Evolutionary conservation across 2,113 vertebrate genomes (phyloP).

Genomic region (Phalacrocorax carbo): DNA sequence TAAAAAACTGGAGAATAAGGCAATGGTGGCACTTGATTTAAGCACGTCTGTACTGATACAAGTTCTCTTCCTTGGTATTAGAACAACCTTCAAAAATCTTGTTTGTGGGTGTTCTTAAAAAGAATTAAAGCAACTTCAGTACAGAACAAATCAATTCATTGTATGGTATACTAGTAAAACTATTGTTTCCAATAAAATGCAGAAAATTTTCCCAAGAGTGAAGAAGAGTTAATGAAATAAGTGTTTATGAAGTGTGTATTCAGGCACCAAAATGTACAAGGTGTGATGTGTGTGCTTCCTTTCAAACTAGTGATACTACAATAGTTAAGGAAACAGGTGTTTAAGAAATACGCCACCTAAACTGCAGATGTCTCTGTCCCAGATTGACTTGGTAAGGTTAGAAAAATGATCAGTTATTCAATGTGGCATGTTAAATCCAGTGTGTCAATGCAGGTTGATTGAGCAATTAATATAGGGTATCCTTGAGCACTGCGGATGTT

Average conservation of each 20-base stretch:
- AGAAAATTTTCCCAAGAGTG: background rate
- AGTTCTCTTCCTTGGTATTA: background rate
- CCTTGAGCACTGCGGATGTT: background rate
- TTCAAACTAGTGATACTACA: background rate
- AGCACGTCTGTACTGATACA: background rate
- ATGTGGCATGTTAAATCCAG: conserved; percentile 14
- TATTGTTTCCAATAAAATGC: background rate
- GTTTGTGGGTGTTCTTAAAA: background rate
- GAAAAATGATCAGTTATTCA: conserved; percentile 14
- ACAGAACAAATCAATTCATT: background rate
- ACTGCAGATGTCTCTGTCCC: background rate
- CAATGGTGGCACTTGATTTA: background rate
- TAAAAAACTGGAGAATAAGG: background rate
- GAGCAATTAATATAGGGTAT: background rate
- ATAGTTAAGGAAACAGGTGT: background rate
- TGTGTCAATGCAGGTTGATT: conserved; percentile 5
- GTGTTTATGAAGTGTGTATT: background rate
- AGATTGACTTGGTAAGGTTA: background rate
- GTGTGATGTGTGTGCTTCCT: background rate
- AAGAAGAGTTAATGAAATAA: background rate
- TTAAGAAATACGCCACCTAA: background rate
- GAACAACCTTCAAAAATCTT: background rate
- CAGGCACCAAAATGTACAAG: background rate
- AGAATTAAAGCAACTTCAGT: background rate
- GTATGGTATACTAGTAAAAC: background rate